Conservation (phyloP, 2,113 vertebrate species). For the Hippocampus abdominalis region DNA sequence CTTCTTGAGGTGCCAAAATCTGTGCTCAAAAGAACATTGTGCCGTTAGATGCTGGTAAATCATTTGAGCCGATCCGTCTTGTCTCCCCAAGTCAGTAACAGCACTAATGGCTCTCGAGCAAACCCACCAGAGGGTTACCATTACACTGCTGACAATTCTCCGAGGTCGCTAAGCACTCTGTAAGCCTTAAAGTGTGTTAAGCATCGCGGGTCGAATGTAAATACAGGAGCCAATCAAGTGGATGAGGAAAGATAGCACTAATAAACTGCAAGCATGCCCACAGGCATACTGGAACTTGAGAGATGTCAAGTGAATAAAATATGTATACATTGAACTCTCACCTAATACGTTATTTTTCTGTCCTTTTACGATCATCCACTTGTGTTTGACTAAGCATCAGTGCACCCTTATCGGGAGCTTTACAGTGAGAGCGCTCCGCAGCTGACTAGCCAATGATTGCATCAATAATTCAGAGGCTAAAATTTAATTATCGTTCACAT, state of each 20-base stretch:
- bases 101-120: constrained; percentile 31
- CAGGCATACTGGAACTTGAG: background rate
- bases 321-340: background rate
- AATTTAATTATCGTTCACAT: constrained; percentile 42
- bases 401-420: background rate
- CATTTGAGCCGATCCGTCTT: constrained; percentile 28
- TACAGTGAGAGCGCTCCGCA: constrained; percentile 14
- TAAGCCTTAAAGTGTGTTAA: constrained; percentile 6
- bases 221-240: constrained; percentile 20
- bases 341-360: background rate
- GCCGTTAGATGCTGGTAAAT: constrained; percentile 17
- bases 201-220: constrained; percentile 26
- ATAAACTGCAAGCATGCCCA: background rate
- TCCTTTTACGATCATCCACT: background rate
- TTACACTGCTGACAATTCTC: constrained; percentile 41
- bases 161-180: constrained; percentile 18
- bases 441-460: constrained; percentile 40
- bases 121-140: constrained; percentile 29
- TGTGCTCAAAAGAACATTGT: background rate
- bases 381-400: constrained; percentile 4
- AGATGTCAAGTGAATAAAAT: background rate
- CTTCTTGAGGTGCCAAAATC: background rate
- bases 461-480: constrained; percentile 50
- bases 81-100: constrained; percentile 32
- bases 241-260: background rate